Conservation (phyloP, 1,140 invertebrate species). For the Sogatella furcifera region DNA sequence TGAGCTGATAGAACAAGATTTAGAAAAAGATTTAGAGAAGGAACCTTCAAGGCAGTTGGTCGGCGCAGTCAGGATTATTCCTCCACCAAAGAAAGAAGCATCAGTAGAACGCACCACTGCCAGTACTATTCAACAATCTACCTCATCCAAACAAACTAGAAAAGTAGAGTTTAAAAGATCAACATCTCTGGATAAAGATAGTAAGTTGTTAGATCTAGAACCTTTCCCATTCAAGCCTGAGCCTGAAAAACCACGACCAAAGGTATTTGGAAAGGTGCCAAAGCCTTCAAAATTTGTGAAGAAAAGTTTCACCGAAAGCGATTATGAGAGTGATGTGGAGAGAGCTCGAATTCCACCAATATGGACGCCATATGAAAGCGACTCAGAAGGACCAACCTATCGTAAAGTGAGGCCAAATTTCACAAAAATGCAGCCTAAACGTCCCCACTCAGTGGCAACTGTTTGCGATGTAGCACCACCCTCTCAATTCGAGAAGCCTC, state of each 20-base stretch:
- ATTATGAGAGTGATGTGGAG: constrained; percentile 61
- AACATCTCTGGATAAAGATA: constrained; percentile 10
- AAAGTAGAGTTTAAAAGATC: constrained; percentile 13
- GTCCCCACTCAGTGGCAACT: constrained; percentile 40
- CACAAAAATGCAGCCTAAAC: constrained; percentile 25
- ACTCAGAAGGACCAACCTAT: constrained; percentile 48
- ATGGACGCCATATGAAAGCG: constrained; percentile 53
- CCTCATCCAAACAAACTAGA: background rate
- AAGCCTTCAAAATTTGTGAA: constrained; percentile 50
- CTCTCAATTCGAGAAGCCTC: constrained; percentile 43
- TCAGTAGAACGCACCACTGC: constrained; percentile 19
- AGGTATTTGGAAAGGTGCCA: constrained; percentile 35
- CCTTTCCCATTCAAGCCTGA: constrained; percentile 39
- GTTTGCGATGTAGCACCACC: constrained; percentile 42
- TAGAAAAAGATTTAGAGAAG: constrained; percentile 42
- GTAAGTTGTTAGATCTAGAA: constrained; percentile 35
- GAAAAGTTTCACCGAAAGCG: constrained; percentile 47
- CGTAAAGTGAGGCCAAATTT: constrained; percentile 41
- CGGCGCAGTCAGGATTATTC: constrained; percentile 39
- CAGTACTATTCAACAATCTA: background rate
- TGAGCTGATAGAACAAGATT: constrained; percentile 43
- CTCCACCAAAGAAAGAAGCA: constrained; percentile 30
- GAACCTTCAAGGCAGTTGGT: constrained; percentile 40
- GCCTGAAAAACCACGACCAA: constrained; percentile 29
- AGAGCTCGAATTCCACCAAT: constrained; percentile 38